Evolutionary conservation across 2,888 invertebrate genomes (phyloP), one percentile per base, ranked within the genome.

Genomic region (Drosophila borborema): DNA sequence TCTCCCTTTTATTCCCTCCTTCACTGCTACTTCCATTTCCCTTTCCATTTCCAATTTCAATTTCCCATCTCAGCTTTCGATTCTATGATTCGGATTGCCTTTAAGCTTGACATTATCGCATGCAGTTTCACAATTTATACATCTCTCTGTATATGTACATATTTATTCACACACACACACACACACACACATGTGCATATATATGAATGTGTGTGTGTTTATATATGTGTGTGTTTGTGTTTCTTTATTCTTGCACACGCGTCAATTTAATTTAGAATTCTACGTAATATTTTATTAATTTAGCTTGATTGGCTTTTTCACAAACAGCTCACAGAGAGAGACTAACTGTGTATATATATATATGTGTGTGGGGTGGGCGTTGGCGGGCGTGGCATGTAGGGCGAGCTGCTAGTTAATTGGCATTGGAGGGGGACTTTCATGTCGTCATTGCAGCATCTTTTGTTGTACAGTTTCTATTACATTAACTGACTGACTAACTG

Each of bases 231-330:
- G 18, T 51, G 14, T 51, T 18, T 51, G 49, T 51, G 49, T 34
- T 51, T 34, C 49, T 51, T 51, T 51, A 51, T 73, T 82, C 82
- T 85, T 72, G 83, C 85, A 88, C 85, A 88, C 81, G 88, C 89
- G 83, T 85, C 89, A 88, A 85, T 85, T 86, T 86, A 85, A 85
- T 85, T 85, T 85, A 86, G 86, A 88, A 86, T 86, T 81, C 82
- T 81, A 89, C 89, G 85, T 78, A 89, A 86, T 86, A 86, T 86
- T 86, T 89, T 89, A 86, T 89, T 86, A 86, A 86, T 86, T 86
- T 89, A 86, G 84, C 85, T 89, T 86, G 87, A 86, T 86, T 86
- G 87, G 85, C 89, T 85, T 85, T 85, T 85, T 85, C 85, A 85
- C 84, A 89, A 86, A 88, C 79, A 77, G 64, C 81, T 74, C 74